phyloP scores from a whole-genome alignment of 2,113 vertebrate species.

The Loxodonta africana region DNA sequence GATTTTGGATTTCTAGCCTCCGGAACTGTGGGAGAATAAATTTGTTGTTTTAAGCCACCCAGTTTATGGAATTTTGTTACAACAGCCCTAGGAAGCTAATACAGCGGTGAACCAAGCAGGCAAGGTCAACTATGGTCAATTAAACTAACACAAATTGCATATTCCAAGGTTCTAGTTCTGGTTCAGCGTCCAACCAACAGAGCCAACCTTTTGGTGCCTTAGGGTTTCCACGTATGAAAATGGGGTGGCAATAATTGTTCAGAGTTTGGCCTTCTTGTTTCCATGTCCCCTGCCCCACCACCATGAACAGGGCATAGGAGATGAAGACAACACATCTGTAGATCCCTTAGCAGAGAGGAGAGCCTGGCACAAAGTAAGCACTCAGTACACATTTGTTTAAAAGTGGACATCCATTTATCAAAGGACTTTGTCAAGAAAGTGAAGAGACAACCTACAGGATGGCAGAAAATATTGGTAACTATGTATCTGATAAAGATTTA shows the following conservation, averaged over 20 bases:
- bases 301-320: not conserved
- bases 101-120: not conserved
- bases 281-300: not conserved
- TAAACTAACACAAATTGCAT: not conserved
- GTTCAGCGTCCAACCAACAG: not conserved
- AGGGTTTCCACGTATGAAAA: not conserved
- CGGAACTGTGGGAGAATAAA: too few species aligned
- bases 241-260: not conserved
- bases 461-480: not conserved
- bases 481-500: not conserved
- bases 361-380: not conserved
- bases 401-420: not conserved
- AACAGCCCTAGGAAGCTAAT: not conserved
- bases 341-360: not conserved
- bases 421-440: not conserved
- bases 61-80: not conserved
- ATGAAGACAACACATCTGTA: not conserved
- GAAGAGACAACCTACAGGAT: not conserved
- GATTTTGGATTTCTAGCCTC: too few species aligned
- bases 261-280: not conserved
- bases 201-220: not conserved
- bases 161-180: not conserved
- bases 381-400: not conserved
- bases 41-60: too few species aligned
- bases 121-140: not conserved